Percentiles rank a stretch among this genome's conserved stretches.
These are phyloP conservation scores for Helicoverpa armigera DNA, from an alignment of 1,140 invertebrate genomes.

Conservation along the genomic window DNA sequence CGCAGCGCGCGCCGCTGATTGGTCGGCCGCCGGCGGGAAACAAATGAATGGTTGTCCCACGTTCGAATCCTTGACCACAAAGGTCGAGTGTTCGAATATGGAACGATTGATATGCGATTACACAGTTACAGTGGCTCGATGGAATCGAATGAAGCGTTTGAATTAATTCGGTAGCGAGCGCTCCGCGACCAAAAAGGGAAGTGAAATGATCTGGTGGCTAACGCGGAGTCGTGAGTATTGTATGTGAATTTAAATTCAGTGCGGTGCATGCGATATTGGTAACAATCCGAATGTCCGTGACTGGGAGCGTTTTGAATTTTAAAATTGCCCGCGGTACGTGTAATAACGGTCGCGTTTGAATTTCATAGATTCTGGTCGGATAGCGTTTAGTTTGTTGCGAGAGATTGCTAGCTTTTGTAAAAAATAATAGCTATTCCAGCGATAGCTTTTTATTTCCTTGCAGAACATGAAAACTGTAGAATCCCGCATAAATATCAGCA, in stretches of 20 bases:
- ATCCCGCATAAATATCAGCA: conserved; percentile 14
- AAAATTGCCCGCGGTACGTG: conserved; percentile 66
- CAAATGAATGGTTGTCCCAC: conserved; percentile 70
- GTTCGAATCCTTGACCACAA: conserved; percentile 62
- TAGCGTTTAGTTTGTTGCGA: conserved; percentile 45
- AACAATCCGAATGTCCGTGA: conserved; percentile 72
- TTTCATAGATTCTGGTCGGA: conserved; percentile 65
- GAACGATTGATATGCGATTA: conserved; percentile 71
- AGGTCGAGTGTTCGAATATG: conserved; percentile 65
- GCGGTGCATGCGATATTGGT: conserved; percentile 73
- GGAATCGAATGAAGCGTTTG: conserved; percentile 62
- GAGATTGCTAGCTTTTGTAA: conserved; percentile 34
- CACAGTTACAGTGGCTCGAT: conserved; percentile 59
- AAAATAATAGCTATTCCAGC: conserved; percentile 25
- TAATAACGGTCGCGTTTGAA: conserved; percentile 65
- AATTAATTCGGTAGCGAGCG: conserved; percentile 66
- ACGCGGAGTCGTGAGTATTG: conserved; percentile 50
- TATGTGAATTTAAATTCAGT: conserved; percentile 74
- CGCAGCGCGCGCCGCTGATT: conserved; percentile 58
- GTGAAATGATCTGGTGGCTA: conserved; percentile 57
- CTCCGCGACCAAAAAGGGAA: conserved; percentile 67
- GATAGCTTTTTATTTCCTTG: conserved; percentile 30
- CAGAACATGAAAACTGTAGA: conserved; percentile 1
- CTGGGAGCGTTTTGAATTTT: conserved; percentile 75
- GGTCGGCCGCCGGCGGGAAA: conserved; percentile 52